Percentiles rank a stretch among this genome's conserved stretches.
Conservation (phyloP, 2,113 vertebrate species). For the Shinisaurus crocodilurus region DNA sequence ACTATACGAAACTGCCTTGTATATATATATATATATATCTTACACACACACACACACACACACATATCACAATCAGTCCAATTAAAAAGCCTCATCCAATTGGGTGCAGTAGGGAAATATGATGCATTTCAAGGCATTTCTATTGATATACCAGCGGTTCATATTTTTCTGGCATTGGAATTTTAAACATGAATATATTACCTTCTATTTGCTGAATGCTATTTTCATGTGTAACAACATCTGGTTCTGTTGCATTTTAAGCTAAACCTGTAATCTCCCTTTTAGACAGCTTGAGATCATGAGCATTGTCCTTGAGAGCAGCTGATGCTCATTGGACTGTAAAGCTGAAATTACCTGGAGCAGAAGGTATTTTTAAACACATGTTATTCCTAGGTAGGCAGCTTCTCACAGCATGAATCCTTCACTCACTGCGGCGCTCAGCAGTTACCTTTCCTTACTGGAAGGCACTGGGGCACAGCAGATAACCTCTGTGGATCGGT, state of each 20-base stretch:
- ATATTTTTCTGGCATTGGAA: not conserved
- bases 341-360: slow-evolving; percentile 66
- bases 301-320: slow-evolving; percentile 73
- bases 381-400: slow-evolving; percentile 69
- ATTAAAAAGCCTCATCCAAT: not conserved
- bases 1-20: too few relatives aligned
- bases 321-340: slow-evolving; percentile 59
- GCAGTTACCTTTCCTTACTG: slow-evolving; percentile 58
- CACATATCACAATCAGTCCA: too few relatives aligned
- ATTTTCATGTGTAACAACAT: slow-evolving; percentile 10
- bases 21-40: too few relatives aligned
- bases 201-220: not conserved
- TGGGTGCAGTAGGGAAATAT: too few relatives aligned
- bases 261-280: slow-evolving; percentile 17
- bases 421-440: slow-evolving; percentile 62
- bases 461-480: slow-evolving; percentile 37
- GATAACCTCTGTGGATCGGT: slow-evolving; percentile 18
- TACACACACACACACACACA: too few relatives aligned
- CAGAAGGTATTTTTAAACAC: slow-evolving; percentile 73
- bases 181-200: not conserved
- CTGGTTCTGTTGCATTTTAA: not conserved
- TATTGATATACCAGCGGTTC: not conserved
- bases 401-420: slow-evolving; percentile 68
- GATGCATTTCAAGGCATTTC: not conserved
- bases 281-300: slow-evolving; percentile 24